Evolutionary conservation across 1,140 invertebrate genomes (phyloP), one percentile per base, ranked within the genome.

Genomic region (Cydia pomonella): DNA sequence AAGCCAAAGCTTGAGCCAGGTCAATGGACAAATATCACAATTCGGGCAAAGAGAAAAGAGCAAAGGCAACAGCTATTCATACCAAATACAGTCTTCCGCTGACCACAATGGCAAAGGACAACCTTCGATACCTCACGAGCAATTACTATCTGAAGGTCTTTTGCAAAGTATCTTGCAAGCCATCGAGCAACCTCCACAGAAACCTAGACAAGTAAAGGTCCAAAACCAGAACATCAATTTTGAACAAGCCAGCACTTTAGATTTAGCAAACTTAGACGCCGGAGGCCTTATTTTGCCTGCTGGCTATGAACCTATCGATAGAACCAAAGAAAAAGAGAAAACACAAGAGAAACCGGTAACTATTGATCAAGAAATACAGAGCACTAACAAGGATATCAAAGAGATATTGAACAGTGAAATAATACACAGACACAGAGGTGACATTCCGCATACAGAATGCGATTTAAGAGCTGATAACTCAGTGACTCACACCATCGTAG

Each of bases 81-180:
- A 97, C 9, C 96, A 97, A 87, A 97, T 97, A 69, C 96, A 96
- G 79, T 90, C 95, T 2, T 93, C 95, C 1, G 92, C 94, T 44
- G 87, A 82, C 25, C 83, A 76, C n/a, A 94, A 92, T 21, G 94
- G 93, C 21, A 93, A 93, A 23, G 87, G 82, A 18, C 50, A 82
- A 18, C 93, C 84, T 5, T 82, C 88, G 0, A 92, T 95, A 38
- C 93, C 94, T 12, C 96, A 97, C 78, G 95, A 96, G 23, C 95
- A 97, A 82, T 94, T 97, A 1, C 84, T 97, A 10, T 97, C 96
- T 0, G 95, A 97, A 83, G 96, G 96, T 7, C 91, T 97, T 0
- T 86, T 97, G 5, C 96, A 97, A 83, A 96, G 96, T 64, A 97
- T 97, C 72, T 87, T 97, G 3, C 89, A 91, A 79, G 90, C 92